These are phyloP conservation scores for Pristionchus fissidentatus DNA, from an alignment of 2,888 invertebrate genomes.

Conservation along the genomic window DNA sequence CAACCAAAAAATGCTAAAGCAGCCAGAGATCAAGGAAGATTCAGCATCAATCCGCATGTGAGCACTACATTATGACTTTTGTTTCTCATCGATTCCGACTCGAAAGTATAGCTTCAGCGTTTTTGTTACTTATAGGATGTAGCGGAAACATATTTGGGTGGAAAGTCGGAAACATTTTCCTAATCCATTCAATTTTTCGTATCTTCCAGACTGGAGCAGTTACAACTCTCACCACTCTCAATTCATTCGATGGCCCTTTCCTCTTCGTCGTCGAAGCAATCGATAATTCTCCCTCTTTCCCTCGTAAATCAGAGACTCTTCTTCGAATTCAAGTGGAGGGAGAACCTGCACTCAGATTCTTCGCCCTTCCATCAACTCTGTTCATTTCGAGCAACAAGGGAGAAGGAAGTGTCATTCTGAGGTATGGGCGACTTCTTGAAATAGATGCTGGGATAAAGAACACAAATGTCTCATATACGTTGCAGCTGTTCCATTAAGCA, in stretches of 20 bases:
- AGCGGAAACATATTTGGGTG: too few species aligned
- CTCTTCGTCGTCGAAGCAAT: slow-evolving; percentile 65
- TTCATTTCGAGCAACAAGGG: slow-evolving; percentile 72
- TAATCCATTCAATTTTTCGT: too few species aligned
- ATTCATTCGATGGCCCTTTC: slow-evolving; percentile 61
- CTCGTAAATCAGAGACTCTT: slow-evolving; percentile 55
- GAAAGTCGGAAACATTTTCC: too few species aligned
- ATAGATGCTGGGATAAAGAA: neutral
- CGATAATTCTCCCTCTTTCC: slow-evolving; percentile 60
- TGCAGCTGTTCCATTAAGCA: neutral
- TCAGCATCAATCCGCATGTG: slow-evolving; percentile 55
- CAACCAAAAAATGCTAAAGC: slow-evolving; percentile 48
- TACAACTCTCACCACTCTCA: slow-evolving; percentile 55
- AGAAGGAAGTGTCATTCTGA: slow-evolving; percentile 66
- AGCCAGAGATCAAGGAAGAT: slow-evolving; percentile 52
- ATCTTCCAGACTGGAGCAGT: slow-evolving; percentile 64
- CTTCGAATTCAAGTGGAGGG: slow-evolving; percentile 56
- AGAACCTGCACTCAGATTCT: slow-evolving; percentile 61
- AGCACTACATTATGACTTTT: too few species aligned
- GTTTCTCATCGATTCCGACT: too few species aligned
- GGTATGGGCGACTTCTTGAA: slow-evolving; percentile 29
- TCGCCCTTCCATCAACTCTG: slow-evolving; percentile 71
- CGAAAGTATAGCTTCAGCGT: too few species aligned
- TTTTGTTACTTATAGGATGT: too few species aligned
- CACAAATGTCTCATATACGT: neutral